Conservation (phyloP, 2,888 invertebrate species). For the Heliconius ismenius region DNA sequence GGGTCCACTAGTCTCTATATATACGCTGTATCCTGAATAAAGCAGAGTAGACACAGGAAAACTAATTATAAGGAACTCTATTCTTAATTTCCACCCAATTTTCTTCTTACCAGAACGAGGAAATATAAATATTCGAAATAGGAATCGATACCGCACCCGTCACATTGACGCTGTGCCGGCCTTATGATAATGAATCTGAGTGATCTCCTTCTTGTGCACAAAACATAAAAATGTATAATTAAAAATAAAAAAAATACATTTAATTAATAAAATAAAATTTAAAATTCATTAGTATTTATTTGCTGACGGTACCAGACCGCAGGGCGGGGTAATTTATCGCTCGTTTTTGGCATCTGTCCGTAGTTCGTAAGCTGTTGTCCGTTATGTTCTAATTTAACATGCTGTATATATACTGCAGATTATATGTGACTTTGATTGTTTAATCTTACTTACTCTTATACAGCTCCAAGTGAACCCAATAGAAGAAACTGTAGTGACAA, state of each 20-base stretch:
- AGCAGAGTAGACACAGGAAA: no score
- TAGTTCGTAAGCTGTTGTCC: slow-evolving; percentile 44
- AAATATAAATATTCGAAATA: no score
- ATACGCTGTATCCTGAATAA: no score
- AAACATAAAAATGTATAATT: not conserved
- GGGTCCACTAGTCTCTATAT: no score
- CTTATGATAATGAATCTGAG: not conserved
- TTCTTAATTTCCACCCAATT: no score
- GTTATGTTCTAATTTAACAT: slow-evolving; percentile 39
- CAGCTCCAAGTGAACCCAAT: no score
- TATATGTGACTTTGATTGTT: slow-evolving; percentile 27
- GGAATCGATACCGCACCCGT: no score
- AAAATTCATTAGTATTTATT: slow-evolving; percentile 3
- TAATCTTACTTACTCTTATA: slow-evolving; percentile 6
- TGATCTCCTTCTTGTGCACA: not conserved
- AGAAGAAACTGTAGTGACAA: not conserved
- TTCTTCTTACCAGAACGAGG: no score
- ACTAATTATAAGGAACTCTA: no score
- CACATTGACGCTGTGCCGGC: not conserved
- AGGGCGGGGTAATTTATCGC: slow-evolving; percentile 48
- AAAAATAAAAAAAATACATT: not conserved
- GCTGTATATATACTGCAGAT: slow-evolving; percentile 23
- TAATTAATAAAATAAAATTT: not conserved
- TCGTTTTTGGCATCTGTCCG: slow-evolving; percentile 51
- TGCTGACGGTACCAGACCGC: slow-evolving; percentile 39